Percentiles rank a stretch among this genome's conserved stretches.
Conservation (phyloP, 2,113 vertebrate species). For the Monopterus albus region DNA sequence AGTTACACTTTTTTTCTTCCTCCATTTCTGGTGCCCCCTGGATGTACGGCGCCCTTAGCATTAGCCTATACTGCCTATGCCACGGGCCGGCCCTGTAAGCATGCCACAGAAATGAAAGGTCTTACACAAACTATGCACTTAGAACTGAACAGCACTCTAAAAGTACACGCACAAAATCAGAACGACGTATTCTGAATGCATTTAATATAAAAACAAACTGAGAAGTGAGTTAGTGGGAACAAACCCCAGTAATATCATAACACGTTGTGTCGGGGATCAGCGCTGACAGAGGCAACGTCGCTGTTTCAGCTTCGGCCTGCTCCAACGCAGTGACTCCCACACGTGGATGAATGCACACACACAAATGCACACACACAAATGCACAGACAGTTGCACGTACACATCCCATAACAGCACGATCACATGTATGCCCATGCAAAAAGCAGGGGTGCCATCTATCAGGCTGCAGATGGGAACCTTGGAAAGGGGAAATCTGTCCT, state of each 20-base stretch:
- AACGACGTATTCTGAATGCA: constrained; percentile 43
- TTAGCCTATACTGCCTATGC: too few relatives aligned
- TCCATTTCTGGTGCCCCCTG: too few relatives aligned
- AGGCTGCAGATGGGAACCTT: constrained; percentile 55
- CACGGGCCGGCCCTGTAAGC: too few relatives aligned
- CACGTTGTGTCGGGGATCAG: constrained; percentile 56
- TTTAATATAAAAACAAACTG: constrained; percentile 40
- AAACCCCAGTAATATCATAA: constrained; percentile 49
- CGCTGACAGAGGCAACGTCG: constrained; percentile 59
- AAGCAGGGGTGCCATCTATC: constrained; percentile 70
- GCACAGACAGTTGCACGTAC: neutral
- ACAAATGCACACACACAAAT: constrained; percentile 16
- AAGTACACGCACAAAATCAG: constrained; percentile 42
- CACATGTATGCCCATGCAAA: constrained; percentile 26
- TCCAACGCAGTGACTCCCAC: constrained; percentile 21
- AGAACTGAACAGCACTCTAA: constrained; percentile 47
- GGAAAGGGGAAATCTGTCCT: constrained; percentile 74
- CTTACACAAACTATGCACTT: constrained; percentile 37
- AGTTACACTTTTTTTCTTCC: too few relatives aligned
- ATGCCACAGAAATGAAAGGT: constrained; percentile 51
- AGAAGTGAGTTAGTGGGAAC: constrained; percentile 37
- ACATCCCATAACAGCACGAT: constrained; percentile 20
- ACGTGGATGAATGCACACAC: constrained; percentile 37
- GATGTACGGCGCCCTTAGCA: too few relatives aligned
- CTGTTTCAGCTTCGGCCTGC: constrained; percentile 30